Evolutionary conservation across 2,113 vertebrate genomes (phyloP), one percentile per base, ranked within the genome.

Genomic region (Triplophysa rosa): DNA sequence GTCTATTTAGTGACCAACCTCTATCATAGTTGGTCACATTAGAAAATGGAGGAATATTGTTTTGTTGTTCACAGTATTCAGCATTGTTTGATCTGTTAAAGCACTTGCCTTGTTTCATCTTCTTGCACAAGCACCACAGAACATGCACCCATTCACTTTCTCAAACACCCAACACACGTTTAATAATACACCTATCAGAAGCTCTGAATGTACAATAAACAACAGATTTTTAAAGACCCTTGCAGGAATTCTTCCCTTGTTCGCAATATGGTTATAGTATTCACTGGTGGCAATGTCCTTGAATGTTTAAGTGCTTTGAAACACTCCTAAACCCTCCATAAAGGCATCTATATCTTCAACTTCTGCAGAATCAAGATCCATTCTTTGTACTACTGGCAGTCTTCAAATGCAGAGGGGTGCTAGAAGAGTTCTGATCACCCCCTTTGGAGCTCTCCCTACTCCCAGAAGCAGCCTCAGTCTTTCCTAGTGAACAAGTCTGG

Each of bases 31-130:
- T 72, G 59, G 68, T 72, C 69, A 69, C 40, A 24, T 84, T 68
- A 62, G 40, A 68, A 81, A 75, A 81, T 8, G 26, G 26, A 68
- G 79, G 52, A 76, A 76, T 26, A 45, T 67, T 80, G 73, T 88
- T 90, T 93, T 92, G 89, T 89, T 91, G 83, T 91, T 92, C 90
- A 93, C 92, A 92, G 91, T 92, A 87, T 91, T 92, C 91, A 92
- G 92, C 90, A 90, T 88, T 84, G 85, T 90, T 91, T 90, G 90
- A 92, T 92, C 87, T 47, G 89, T 92, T 81, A 92, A 93, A 92
- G 92, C 91, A 92, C 90, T 80, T 83, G 84, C 82, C 76, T 89
- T 86, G 88, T 87, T 87, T 75, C 86, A 65, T 26, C 52, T 81
- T 74, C 84, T 86, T 86, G 88, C 88, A 83, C 69, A 87, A 83